Percentiles rank a stretch among this genome's conserved stretches.
Evolutionary conservation across 1,140 invertebrate species (phyloP).

Genomic region (Brachionus plicatilis): DNA sequence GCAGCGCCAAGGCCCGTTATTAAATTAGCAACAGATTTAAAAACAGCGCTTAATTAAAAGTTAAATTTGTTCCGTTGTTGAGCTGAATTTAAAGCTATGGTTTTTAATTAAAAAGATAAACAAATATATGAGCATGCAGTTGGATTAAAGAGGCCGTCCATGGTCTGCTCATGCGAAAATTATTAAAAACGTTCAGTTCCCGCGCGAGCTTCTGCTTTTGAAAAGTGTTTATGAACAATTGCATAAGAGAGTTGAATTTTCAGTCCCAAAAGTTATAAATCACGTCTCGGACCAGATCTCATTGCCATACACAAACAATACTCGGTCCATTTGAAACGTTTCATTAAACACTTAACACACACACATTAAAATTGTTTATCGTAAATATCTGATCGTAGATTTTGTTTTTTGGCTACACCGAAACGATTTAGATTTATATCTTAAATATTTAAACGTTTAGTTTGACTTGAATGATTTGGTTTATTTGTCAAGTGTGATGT

Average conservation of each 20-base stretch:
- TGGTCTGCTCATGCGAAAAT: not conserved
- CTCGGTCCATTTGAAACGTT: not conserved
- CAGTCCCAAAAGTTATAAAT: not conserved
- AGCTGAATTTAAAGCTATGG: not conserved
- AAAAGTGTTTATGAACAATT: not conserved
- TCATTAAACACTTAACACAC: not conserved
- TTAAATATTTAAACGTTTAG: not conserved
- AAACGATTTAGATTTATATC: slow-evolving; percentile 27
- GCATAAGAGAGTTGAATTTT: not conserved
- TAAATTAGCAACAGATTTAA: slow-evolving; percentile 22
- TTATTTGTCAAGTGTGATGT: slow-evolving; percentile 29
- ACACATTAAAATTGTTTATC: not conserved
- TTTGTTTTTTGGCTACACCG: not conserved
- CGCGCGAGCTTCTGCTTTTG: not conserved
- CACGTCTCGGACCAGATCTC: not conserved
- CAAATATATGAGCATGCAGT: slow-evolving; percentile 16
- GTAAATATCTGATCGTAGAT: not conserved
- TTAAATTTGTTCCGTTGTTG: slow-evolving; percentile 23
- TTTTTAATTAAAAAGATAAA: slow-evolving; percentile 36
- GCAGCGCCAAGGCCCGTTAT: not conserved
- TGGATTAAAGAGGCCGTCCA: not conserved
- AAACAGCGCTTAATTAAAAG: slow-evolving; percentile 29
- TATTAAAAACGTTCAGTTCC: not conserved
- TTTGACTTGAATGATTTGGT: not conserved
- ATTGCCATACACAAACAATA: not conserved